Percentiles rank a stretch among this genome's conserved stretches.
These are phyloP conservation scores for Idaea dimidiata DNA, from an alignment of 2,888 invertebrate genomes.

Conservation along the genomic window DNA sequence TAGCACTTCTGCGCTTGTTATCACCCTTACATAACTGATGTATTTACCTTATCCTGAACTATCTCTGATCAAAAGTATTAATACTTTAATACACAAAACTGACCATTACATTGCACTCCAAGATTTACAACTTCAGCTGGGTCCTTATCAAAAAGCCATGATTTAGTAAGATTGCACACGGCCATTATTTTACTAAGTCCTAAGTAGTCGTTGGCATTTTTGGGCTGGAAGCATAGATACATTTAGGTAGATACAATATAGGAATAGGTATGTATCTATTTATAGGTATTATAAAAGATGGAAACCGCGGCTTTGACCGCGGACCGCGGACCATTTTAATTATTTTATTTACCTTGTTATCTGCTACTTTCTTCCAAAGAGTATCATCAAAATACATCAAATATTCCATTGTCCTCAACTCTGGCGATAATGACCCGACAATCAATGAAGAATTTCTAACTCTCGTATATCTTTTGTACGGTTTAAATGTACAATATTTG, in stretches of 20 bases:
- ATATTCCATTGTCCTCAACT: slow-evolving; percentile 78
- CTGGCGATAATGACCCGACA: slow-evolving; percentile 71
- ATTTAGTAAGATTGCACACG: slow-evolving; percentile 66
- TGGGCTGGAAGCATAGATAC: slow-evolving; percentile 34
- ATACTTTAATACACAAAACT: slow-evolving; percentile 15
- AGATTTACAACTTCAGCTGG: slow-evolving; percentile 71
- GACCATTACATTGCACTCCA: slow-evolving; percentile 79
- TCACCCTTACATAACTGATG: too few relatives aligned
- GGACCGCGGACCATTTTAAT: neutral
- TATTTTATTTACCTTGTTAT: slow-evolving; percentile 53
- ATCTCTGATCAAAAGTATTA: slow-evolving; percentile 5
- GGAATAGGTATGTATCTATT: neutral
- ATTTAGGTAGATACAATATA: neutral
- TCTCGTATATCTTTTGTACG: slow-evolving; percentile 72
- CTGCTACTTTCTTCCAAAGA: slow-evolving; percentile 55
- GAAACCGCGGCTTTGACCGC: too few relatives aligned
- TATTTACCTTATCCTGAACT: neutral
- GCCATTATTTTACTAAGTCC: slow-evolving; percentile 57
- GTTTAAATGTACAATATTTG: slow-evolving; percentile 72
- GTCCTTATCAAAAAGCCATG: slow-evolving; percentile 70
- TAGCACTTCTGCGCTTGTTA: too few relatives aligned
- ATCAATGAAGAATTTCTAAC: slow-evolving; percentile 73
- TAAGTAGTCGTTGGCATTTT: slow-evolving; percentile 26
- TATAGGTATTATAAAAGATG: neutral
- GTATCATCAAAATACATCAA: slow-evolving; percentile 63